These are phyloP conservation scores for Euura lappo DNA, from an alignment of 1,140 invertebrate genomes.

Conservation along the genomic window DNA sequence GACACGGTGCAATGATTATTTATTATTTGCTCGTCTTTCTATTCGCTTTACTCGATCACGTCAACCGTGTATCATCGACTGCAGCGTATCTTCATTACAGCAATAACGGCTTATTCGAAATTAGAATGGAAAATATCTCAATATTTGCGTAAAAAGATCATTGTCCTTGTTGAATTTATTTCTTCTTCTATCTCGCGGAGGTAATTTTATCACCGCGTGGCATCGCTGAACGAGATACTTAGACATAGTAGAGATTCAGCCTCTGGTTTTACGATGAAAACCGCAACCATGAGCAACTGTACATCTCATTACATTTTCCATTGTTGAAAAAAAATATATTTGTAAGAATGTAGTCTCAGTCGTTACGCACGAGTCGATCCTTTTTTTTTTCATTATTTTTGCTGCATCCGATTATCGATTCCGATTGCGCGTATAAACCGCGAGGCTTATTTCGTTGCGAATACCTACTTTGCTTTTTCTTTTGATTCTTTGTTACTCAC, in stretches of 20 bases:
- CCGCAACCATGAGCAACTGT: not conserved
- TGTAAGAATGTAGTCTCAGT: not conserved
- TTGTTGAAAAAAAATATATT: not conserved
- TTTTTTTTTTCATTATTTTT: not conserved
- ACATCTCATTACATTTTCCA: not conserved
- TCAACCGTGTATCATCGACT: too few relatives aligned
- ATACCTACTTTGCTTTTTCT: not conserved
- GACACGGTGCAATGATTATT: too few relatives aligned
- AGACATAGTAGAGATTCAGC: too few relatives aligned
- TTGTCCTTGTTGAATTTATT: not conserved
- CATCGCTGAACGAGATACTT: not conserved
- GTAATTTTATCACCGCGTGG: not conserved
- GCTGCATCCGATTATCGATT: not conserved
- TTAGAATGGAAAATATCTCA: not conserved
- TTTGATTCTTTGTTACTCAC: too few relatives aligned
- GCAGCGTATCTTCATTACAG: too few relatives aligned
- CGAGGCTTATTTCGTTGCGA: not conserved
- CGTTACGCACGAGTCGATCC: not conserved
- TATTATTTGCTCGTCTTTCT: too few relatives aligned
- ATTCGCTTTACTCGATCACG: too few relatives aligned
- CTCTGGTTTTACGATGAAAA: not conserved
- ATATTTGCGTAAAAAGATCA: not conserved
- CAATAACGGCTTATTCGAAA: not conserved
- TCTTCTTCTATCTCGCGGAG: not conserved
- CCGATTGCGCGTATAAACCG: not conserved